Evolutionary conservation across 2,113 vertebrate species (phyloP).

Genomic region (Ceyx margarethae): DNA sequence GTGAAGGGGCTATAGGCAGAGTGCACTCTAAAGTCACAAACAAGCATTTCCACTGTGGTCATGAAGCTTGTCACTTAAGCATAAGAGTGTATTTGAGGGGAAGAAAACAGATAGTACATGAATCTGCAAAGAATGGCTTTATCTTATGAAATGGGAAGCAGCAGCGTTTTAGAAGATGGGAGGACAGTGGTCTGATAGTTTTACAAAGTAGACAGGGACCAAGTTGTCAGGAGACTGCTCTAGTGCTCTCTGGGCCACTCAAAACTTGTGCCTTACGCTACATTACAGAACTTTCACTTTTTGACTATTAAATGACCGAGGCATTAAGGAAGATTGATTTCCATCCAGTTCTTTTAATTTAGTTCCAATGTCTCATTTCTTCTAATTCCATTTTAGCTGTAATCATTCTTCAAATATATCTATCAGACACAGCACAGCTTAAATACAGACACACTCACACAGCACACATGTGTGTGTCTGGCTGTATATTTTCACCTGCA

Average conservation of each 20-base stretch:
- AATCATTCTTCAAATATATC: neutral
- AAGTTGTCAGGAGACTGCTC: neutral
- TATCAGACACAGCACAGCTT: neutral
- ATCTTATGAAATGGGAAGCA: neutral
- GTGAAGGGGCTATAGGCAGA: neutral
- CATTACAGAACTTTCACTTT: neutral
- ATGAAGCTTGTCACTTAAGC: neutral
- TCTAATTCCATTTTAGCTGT: neutral
- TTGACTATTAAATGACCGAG: neutral
- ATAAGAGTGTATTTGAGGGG: neutral
- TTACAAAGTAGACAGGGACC: neutral
- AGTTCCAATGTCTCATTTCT: neutral
- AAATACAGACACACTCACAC: neutral
- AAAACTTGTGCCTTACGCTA: neutral
- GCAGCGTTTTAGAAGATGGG: neutral
- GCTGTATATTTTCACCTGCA: neutral
- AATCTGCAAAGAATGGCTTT: neutral
- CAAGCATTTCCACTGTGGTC: neutral
- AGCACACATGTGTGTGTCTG: neutral
- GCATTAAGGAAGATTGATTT: conserved; percentile 16
- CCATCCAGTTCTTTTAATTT: neutral
- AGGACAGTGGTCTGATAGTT: neutral
- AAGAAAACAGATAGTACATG: neutral
- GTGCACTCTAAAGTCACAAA: neutral
- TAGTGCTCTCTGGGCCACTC: neutral